phyloP scores from a whole-genome alignment of 2,113 vertebrate species.

The Eretmochelys imbricata region DNA sequence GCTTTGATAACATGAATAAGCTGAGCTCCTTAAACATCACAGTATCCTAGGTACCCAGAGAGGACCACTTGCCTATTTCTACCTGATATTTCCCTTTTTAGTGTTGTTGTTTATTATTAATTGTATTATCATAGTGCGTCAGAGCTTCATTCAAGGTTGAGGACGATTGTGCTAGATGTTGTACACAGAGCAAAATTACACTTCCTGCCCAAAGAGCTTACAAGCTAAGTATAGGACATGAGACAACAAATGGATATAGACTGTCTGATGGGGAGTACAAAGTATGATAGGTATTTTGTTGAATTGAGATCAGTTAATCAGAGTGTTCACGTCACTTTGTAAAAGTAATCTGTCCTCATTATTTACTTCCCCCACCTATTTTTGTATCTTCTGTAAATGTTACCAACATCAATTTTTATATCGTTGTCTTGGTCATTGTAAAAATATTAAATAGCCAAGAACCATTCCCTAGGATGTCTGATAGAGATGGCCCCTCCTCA shows the following conservation, averaged over 20 bases:
- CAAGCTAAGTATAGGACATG: too few species aligned
- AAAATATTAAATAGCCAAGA: neutral
- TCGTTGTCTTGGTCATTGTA: neutral
- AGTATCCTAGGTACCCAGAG: neutral
- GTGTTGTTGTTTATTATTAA: neutral
- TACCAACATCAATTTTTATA: neutral
- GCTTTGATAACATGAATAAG: neutral
- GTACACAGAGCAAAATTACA: neutral
- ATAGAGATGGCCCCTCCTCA: neutral
- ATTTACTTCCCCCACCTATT: neutral
- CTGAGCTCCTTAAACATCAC: neutral
- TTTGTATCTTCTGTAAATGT: neutral
- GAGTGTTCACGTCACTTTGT: neutral
- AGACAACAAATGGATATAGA: neutral
- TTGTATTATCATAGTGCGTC: neutral
- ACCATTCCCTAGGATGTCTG: neutral
- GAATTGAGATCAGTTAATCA: neutral
- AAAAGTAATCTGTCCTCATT: neutral
- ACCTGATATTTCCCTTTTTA: neutral
- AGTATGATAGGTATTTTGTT: neutral
- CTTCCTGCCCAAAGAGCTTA: too few species aligned
- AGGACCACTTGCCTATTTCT: neutral
- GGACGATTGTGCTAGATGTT: neutral
- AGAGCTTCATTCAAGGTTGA: neutral
- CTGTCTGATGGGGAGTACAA: neutral